phyloP scores from a whole-genome alignment of 2,888 invertebrate species.

The Tortrix viridana region DNA sequence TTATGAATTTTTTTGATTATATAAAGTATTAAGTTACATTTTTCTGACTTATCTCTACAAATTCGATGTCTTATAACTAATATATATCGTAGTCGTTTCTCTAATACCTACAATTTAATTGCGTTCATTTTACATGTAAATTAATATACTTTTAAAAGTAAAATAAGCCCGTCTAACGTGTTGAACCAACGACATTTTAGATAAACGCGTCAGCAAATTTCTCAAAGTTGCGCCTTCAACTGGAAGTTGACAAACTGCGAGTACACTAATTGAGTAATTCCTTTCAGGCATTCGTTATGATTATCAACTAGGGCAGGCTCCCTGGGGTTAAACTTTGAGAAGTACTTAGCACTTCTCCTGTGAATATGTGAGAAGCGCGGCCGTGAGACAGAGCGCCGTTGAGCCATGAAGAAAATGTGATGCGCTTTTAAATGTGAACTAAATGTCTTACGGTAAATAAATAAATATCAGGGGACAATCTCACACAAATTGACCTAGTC shows the following conservation, averaged over 20 bases:
- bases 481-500: no score
- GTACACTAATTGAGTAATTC: conserved; percentile 68
- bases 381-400: conserved; percentile 3
- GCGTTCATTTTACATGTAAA: background rate
- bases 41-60: no score
- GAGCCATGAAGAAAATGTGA: conserved; percentile 5
- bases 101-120: no score
- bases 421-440: background rate
- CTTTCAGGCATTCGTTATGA: conserved; percentile 68
- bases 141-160: background rate
- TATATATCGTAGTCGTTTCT: no score
- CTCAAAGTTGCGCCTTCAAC: conserved; percentile 24
- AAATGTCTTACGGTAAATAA: background rate
- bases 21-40: no score
- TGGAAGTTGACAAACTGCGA: conserved; percentile 47
- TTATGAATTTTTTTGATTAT: no score
- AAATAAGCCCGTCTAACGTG: background rate
- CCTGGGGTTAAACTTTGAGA: conserved; percentile 57
- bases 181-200: background rate
- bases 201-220: conserved; percentile 5
- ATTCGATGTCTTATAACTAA: no score
- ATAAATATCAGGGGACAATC: background rate
- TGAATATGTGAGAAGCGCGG: conserved; percentile 53
- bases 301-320: conserved; percentile 63
- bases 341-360: conserved; percentile 62